A percentile compares a stretch with the other conserved stretches of the same genome.
Evolutionary conservation across 1,140 invertebrate genomes (phyloP).

Genomic region (Drosophila miranda): DNA sequence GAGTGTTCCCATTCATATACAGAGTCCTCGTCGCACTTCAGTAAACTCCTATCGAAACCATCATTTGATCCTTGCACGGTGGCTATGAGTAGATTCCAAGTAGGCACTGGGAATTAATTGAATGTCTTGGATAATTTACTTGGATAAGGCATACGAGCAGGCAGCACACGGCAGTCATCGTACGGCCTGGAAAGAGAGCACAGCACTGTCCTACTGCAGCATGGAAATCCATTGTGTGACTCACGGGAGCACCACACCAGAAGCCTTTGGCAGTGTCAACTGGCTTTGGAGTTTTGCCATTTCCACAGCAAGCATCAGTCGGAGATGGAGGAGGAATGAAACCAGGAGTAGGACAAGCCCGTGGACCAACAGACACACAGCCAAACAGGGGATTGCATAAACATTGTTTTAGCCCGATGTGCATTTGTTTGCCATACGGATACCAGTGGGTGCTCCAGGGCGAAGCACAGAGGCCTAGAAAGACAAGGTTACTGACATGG

Average conservation of each 20-base stretch:
- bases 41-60: not conserved
- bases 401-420: slow-evolving; percentile 51
- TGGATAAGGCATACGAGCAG: not conserved
- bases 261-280: not conserved
- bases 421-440: slow-evolving; percentile 38
- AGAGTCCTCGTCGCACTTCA: slow-evolving; percentile 24
- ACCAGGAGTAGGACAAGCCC: not conserved
- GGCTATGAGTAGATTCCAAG: slow-evolving; percentile 7
- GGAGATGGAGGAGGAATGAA: not conserved
- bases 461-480: not conserved
- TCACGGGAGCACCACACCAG: no score
- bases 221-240: no score
- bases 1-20: slow-evolving; percentile 7
- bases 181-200: no score
- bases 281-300: slow-evolving; percentile 13
- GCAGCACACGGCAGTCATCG: no score
- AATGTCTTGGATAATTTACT: slow-evolving; percentile 24
- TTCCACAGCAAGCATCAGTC: slow-evolving; percentile 22
- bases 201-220: no score
- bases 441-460: not conserved
- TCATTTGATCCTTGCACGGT: no score
- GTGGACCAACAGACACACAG: not conserved
- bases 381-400: slow-evolving; percentile 35
- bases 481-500: no score
- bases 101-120: slow-evolving; percentile 38